phyloP scores from a whole-genome alignment of 2,797 vertebrate species.

The Acipenser transmontanus region DNA sequence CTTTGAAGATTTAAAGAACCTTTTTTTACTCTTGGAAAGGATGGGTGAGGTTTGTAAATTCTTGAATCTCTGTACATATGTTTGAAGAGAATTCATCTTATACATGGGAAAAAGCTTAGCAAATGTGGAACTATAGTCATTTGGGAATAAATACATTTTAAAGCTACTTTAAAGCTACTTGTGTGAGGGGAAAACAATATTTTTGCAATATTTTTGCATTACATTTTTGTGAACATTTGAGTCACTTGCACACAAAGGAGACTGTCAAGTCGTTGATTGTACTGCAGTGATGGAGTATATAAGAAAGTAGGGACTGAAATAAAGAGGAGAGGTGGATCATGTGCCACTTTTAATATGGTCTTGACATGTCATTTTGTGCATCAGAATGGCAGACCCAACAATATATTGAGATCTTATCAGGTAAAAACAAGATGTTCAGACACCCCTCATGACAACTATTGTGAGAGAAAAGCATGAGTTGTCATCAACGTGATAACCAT shows the following conservation, averaged over 20 bases:
- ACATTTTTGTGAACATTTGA: neutral
- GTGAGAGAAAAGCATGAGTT: neutral
- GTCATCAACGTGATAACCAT: neutral
- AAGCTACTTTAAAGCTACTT: neutral
- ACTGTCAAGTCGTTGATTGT: neutral
- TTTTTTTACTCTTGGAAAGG: too few species aligned
- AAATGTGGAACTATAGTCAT: too few species aligned
- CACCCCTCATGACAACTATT: neutral
- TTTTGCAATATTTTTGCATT: neutral
- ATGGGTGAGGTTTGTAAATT: too few species aligned
- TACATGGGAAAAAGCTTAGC: too few species aligned
- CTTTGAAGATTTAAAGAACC: too few species aligned
- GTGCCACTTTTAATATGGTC: neutral
- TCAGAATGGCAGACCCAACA: neutral
- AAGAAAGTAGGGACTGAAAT: neutral
- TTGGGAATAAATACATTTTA: too few species aligned
- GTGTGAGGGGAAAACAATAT: neutral
- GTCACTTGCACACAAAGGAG: neutral
- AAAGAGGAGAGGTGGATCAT: too few species aligned
- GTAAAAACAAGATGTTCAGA: slow-evolving; percentile 4
- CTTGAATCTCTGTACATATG: too few species aligned
- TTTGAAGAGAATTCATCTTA: too few species aligned
- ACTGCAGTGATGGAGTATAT: neutral
- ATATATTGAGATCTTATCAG: slow-evolving; percentile 4
- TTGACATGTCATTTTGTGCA: neutral